Base-by-base conservation (phyloP, 2,797 vertebrate genomes). In the Steatocranus sp. region DNA sequence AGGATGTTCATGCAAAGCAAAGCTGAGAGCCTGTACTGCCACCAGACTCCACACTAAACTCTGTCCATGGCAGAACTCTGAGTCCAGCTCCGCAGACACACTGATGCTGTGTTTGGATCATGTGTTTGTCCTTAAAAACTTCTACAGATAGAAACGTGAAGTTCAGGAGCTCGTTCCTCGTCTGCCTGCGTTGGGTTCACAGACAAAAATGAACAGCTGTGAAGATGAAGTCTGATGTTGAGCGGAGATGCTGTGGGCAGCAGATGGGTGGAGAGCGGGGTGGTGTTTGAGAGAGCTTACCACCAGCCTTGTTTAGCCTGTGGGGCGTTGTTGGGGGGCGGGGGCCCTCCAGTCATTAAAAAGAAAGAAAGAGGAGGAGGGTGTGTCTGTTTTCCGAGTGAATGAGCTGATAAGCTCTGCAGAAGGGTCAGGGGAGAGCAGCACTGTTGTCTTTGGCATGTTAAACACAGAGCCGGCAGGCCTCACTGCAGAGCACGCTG, bases 331-430 rank as follows among this genome's bases (percentile, higher is more conserved):
- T 61, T 43, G 70, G 81, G 54, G 79, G 85, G 27, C 6, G 54
- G 74, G 83, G 87, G 88, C 87, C 89, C 88, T 86, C 85, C 84
- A 73, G 91, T 90, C 95, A 93, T 94, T 91, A 27, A 94, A 68
- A 10, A 25, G 12, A 8, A 27, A 54, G 51, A 8, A 25, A 36
- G 38, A 68, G 25, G 23, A 95, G 92, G 91, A 89, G 94, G 96
- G 95, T 79, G 95, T 95, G 91, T 88, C 92, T 79, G 82, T 66
- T 85, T 93, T 91, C 76, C 83, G 82, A 84, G 93, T 95, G 96
- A 96, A 95, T 95, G 95, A 96, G 86, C 91, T 91, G 95, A 94
- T 95, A 88, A 94, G 91, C 90, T 80, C 88, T 88, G 93, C 89
- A 76, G 86, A 88, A 90, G 91, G 89, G 88, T 91, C 89, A 23